Evolutionary conservation across 2,113 vertebrate species (phyloP), one percentile per base, ranked within the genome.

Genomic region (Ciconia boyciana): DNA sequence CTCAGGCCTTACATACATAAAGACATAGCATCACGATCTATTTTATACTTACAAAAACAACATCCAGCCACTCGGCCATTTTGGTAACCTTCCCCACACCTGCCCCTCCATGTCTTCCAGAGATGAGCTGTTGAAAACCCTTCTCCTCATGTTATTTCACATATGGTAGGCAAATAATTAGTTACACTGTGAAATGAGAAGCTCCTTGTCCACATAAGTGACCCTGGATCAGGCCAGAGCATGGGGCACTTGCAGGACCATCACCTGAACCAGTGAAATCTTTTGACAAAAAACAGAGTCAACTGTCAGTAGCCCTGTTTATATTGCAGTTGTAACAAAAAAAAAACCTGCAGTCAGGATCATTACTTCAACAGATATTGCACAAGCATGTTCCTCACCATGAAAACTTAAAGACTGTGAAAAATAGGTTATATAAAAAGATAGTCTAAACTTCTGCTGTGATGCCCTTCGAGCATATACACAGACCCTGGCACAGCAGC

Each of bases 61-160:
- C 87, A 74, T 22, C 41, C 62, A 90, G 60, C 31, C 58, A 2
- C 66, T 55, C 2, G 2, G 87, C 58, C 18, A 4, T 69, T 80
- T 91, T 69, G 49, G 64, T 91, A 94, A 92, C 75, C 82, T 74
- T 85, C 49, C 26, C 46, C 46, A 83, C 96, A 97, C 96, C 96
- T 96, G 96, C 61, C 68, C 51, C 58, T 92, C 79, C 93, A 13
- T 0, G 3, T 96, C 94, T 86, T 69, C 54, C 92, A 5, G 22
- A 85, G 82, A 90, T 1, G 25, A 96, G 87, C 90, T 96, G 94
- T 66, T 90, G 96, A 96, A 97, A 97, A 83, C 62, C 24, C 62
- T 76, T 58, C 93, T 77, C 85, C 84, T 90, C 22, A 1, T 65
- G 78, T 46, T 91, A 81, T 90, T 93, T 80, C 93, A 91, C 82